Conservation (phyloP, 2,888 invertebrate species). For the Gerris lacustris region DNA sequence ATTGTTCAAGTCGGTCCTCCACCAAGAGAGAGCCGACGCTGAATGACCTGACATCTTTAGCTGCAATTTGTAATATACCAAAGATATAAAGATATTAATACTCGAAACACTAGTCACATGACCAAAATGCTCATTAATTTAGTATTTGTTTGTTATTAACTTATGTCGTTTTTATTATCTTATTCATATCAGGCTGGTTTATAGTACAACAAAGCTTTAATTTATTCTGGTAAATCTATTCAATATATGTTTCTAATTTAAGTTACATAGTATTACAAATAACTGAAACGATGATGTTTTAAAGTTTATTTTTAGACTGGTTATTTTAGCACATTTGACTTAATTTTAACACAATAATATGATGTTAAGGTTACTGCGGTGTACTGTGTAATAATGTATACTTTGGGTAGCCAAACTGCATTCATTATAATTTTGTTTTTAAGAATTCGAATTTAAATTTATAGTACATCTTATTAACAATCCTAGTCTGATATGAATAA, state of each 20-base stretch:
- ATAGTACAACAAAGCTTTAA: neutral
- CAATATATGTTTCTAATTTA: neutral
- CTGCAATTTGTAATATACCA: neutral
- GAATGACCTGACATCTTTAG: neutral
- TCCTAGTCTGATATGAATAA: too few relatives aligned
- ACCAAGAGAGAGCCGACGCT: neutral
- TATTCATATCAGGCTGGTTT: neutral
- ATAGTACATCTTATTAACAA: too few relatives aligned
- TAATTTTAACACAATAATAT: too few relatives aligned
- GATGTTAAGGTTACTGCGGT: too few relatives aligned
- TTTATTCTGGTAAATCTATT: neutral
- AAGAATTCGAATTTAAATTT: too few relatives aligned
- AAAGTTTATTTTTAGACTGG: too few relatives aligned
- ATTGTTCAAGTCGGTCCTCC: neutral
- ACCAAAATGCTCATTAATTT: conserved; percentile 5
- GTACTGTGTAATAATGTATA: too few relatives aligned
- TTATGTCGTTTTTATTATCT: neutral
- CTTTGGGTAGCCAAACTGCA: too few relatives aligned
- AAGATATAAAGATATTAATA: neutral
- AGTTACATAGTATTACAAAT: neutral
- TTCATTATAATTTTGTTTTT: too few relatives aligned
- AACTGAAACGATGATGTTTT: too few relatives aligned
- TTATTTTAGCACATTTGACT: too few relatives aligned
- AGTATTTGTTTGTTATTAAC: neutral
- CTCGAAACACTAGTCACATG: neutral